Evolutionary conservation across 2,113 vertebrate species (phyloP).

Genomic region (Rhinolophus sinicus): DNA sequence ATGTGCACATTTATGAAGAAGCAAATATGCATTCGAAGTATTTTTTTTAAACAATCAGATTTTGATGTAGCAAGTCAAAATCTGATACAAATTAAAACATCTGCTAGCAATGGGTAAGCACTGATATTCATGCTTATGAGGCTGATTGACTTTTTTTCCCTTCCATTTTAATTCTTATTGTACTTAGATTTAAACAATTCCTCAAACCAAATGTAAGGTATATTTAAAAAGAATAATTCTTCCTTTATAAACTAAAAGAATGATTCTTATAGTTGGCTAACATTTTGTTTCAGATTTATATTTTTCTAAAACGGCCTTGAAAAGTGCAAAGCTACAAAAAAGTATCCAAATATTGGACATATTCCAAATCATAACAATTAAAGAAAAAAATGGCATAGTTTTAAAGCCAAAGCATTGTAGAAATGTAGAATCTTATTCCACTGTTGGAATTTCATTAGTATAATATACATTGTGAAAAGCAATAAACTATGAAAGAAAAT

Average conservation of each 20-base stretch:
- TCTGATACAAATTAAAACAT: conserved; percentile 41
- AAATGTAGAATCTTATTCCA: conserved; percentile 7
- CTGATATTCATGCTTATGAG: background rate
- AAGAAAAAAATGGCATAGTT: background rate
- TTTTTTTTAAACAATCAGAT: background rate
- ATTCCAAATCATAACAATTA: background rate
- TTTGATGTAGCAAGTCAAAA: conserved; percentile 6
- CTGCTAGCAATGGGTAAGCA: background rate
- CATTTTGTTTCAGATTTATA: background rate
- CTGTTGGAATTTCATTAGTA: conserved; percentile 11
- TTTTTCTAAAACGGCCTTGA: conserved; percentile 60
- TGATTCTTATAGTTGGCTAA: background rate
- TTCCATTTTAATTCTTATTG: conserved; percentile 20
- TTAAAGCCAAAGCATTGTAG: background rate
- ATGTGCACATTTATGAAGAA: conserved; percentile 30
- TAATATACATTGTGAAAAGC: background rate
- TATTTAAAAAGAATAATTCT: background rate
- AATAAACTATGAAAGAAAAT: conserved; percentile 41
- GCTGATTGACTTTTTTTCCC: background rate
- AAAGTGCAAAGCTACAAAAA: conserved; percentile 42
- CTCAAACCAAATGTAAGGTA: background rate
- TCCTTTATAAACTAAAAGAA: conserved; percentile 52
- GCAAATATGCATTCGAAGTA: background rate
- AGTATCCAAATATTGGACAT: conserved; percentile 31
- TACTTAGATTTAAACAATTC: background rate